These are phyloP conservation scores for Hirtodrosophila alboralis DNA, from an alignment of 2,888 invertebrate genomes.

Conservation along the genomic window DNA sequence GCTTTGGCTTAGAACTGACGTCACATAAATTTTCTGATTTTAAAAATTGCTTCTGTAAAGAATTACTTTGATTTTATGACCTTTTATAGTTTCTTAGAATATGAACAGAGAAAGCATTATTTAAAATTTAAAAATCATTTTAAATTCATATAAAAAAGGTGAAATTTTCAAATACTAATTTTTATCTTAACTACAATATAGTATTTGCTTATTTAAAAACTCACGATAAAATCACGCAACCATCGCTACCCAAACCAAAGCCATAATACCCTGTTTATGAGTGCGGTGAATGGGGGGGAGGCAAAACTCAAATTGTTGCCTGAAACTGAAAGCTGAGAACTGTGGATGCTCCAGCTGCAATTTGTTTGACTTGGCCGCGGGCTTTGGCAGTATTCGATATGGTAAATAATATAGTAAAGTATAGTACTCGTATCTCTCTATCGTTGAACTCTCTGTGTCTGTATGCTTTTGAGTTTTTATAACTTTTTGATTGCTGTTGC, in stretches of 20 bases:
- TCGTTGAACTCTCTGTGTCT: no score
- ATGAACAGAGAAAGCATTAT: no score
- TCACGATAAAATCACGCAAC: constrained; percentile 1
- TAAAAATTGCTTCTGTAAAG: no score
- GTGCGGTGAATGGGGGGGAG: constrained; percentile 6
- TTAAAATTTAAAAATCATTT: no score
- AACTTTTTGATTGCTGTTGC: constrained; percentile 68
- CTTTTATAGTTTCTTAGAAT: no score
- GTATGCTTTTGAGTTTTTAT: constrained; percentile 43
- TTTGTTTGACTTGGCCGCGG: constrained; percentile 41
- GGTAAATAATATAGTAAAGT: constrained; percentile 44
- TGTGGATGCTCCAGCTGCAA: constrained; percentile 21
- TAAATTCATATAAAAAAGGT: no score
- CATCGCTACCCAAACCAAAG: background rate
- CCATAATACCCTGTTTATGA: constrained; percentile 31
- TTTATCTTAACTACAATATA: no score
- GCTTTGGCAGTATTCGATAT: constrained; percentile 56
- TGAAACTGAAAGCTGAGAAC: constrained; percentile 7
- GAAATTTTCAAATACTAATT: no score
- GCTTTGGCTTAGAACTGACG: no score
- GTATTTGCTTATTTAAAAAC: no score
- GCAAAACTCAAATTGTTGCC: constrained; percentile 1
- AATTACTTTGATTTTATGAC: no score
- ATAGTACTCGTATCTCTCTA: constrained; percentile 1
- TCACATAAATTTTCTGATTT: no score